phyloP scores from a whole-genome alignment of 2,888 invertebrate genomes.

The Cephus sareptanus region DNA sequence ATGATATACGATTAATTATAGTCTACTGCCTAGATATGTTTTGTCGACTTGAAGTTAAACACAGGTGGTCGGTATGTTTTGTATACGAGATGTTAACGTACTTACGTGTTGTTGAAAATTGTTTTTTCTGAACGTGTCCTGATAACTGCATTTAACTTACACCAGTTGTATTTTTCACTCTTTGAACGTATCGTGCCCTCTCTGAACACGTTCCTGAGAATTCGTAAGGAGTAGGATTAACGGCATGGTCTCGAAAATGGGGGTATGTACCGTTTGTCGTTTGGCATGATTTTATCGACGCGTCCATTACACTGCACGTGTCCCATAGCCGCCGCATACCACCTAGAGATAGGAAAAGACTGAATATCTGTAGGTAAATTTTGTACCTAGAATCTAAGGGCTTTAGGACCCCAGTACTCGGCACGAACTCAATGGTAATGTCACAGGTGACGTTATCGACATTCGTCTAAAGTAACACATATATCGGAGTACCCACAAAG shows the following conservation, averaged over 20 bases:
- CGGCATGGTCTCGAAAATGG: slow-evolving; percentile 38
- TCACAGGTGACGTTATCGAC: not conserved
- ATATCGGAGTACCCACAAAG: not conserved
- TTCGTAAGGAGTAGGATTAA: slow-evolving; percentile 35
- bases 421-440: not conserved
- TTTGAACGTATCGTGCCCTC: slow-evolving; percentile 20
- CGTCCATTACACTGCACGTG: not conserved
- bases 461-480: not conserved
- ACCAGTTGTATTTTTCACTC: not conserved
- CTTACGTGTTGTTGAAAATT: not conserved
- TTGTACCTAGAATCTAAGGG: not conserved
- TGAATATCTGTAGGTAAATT: not conserved
- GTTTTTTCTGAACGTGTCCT: not conserved
- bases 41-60: not conserved
- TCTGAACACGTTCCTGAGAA: slow-evolving; percentile 28
- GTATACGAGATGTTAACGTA: not conserved
- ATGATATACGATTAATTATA: not conserved
- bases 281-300: slow-evolving; percentile 33
- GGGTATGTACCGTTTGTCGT: slow-evolving; percentile 40
- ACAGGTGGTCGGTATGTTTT: not conserved
- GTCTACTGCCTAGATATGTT: not conserved
- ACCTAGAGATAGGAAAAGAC: not conserved
- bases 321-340: not conserved
- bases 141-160: not conserved
- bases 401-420: not conserved